phyloP scores from a whole-genome alignment of 2,888 invertebrate genomes.

The Mimachlamys varia region DNA sequence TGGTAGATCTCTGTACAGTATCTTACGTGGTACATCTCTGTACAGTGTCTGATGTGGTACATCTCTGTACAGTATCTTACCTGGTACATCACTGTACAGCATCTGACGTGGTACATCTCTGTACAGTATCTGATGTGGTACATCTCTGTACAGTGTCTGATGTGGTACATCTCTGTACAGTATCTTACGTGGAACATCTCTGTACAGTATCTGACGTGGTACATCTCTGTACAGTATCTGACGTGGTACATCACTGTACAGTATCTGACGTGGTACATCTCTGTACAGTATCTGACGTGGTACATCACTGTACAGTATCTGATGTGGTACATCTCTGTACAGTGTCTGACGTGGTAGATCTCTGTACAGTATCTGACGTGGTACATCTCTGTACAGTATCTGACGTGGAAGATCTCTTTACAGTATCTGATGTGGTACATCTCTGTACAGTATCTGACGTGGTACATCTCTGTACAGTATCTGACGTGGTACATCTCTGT shows the following conservation, averaged over 20 bases:
- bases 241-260: background rate
- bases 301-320: conserved; percentile 9
- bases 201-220: background rate
- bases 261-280: background rate
- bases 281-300: background rate
- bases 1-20: conserved; percentile 4
- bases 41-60: background rate
- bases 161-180: background rate
- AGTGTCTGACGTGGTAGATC: background rate
- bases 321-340: background rate
- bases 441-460: background rate
- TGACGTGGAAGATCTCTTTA: background rate
- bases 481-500: background rate
- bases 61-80: conserved; percentile 1
- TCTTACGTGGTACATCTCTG: background rate
- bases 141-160: conserved; percentile 17
- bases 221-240: conserved; percentile 18
- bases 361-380: background rate
- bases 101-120: background rate
- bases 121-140: background rate
- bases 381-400: conserved; percentile 2
- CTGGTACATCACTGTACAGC: background rate
- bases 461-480: conserved; percentile 3
- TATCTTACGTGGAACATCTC: background rate
- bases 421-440: background rate